A percentile compares a stretch with the other conserved stretches of the same genome.
Conservation (phyloP, 2,797 vertebrate species). For the Cynodonichthys magdalenae region DNA sequence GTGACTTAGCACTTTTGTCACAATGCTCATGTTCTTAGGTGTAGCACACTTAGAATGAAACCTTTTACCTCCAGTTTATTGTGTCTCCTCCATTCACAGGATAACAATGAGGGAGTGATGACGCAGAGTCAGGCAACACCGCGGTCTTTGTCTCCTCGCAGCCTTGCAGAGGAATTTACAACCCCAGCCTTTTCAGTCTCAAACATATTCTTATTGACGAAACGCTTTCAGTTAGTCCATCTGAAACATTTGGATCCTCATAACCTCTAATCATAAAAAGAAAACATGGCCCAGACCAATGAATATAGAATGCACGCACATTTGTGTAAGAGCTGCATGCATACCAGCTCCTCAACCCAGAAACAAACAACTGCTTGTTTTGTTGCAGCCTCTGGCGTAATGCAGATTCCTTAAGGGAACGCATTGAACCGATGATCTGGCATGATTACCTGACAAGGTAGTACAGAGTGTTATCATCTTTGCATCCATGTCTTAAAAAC, state of each 20-base stretch:
- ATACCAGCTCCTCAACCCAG: background rate
- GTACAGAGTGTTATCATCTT: background rate
- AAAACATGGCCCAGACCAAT: too few species aligned
- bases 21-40: background rate
- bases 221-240: background rate
- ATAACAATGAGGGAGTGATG: background rate
- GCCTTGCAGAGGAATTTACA: background rate
- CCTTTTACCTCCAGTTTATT: constrained; percentile 4
- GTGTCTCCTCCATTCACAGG: constrained; percentile 17
- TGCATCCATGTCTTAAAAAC: background rate
- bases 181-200: background rate
- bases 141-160: background rate
- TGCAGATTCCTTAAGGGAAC: background rate
- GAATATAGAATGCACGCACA: background rate
- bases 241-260: background rate
- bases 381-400: constrained; percentile 1
- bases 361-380: constrained; percentile 14
- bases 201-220: background rate
- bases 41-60: background rate
- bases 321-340: background rate
- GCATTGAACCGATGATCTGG: background rate
- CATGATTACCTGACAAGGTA: background rate
- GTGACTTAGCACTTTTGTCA: constrained; percentile 14
- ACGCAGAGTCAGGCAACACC: background rate
- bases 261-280: too few species aligned